Conservation (phyloP, 2,888 invertebrate species). For the Heliconius sara region DNA sequence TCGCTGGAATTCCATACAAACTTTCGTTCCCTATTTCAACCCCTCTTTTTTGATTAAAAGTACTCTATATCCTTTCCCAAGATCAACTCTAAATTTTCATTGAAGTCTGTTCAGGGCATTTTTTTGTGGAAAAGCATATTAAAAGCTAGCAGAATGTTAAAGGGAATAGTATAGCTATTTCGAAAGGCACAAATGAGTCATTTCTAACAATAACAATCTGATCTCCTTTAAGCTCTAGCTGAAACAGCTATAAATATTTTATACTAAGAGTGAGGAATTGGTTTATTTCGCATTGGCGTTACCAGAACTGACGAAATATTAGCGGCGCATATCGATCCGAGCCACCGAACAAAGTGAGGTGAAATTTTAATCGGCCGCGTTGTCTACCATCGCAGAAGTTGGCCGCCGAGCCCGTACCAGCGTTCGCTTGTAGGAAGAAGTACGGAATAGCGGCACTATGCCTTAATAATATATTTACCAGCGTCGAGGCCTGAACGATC, state of each 20-base stretch:
- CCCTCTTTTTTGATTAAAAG: too few species aligned
- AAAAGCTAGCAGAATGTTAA: background rate
- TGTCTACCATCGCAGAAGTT: conserved; percentile 72
- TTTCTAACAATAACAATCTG: background rate
- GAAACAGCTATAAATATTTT: conserved; percentile 1
- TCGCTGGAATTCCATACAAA: too few species aligned
- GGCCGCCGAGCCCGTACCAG: conserved; percentile 64
- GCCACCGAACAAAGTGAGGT: conserved; percentile 77
- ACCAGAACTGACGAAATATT: conserved; percentile 56
- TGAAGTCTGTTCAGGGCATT: too few species aligned
- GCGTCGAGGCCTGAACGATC: conserved; percentile 43
- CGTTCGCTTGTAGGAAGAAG: conserved; percentile 55
- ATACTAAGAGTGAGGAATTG: conserved; percentile 61
- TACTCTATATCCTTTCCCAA: too few species aligned
- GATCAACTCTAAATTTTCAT: too few species aligned
- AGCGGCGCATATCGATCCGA: conserved; percentile 73
- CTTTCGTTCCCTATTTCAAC: too few species aligned
- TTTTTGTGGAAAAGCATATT: too few species aligned
- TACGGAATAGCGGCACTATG: conserved; percentile 42
- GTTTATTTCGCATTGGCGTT: conserved; percentile 66
- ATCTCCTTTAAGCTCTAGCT: background rate
- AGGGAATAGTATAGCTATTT: background rate
- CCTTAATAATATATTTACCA: conserved; percentile 56
- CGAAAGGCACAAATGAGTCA: background rate
- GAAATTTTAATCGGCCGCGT: conserved; percentile 81